A percentile compares a stretch with the other conserved stretches of the same genome.
Conservation (phyloP, 2,113 vertebrate genomes). For the Cygnus atratus region DNA sequence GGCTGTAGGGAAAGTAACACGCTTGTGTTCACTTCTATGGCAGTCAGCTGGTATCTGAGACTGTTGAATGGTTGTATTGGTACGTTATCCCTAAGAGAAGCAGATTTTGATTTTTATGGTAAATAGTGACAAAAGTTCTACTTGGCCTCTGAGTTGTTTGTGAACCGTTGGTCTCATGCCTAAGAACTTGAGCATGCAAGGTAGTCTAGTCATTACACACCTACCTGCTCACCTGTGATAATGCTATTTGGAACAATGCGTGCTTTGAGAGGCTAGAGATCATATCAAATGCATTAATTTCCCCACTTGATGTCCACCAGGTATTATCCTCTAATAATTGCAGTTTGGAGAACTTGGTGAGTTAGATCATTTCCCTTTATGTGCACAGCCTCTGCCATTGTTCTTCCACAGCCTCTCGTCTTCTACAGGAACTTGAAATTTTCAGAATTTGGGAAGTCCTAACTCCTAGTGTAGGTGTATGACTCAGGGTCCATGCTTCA, state of each 20-base stretch:
- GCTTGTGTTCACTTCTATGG: not conserved
- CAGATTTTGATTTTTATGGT: fast-evolving
- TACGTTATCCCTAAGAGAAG: not conserved
- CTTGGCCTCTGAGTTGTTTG: not conserved
- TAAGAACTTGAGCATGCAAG: not conserved
- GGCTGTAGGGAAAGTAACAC: not conserved
- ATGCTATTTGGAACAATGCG: not conserved
- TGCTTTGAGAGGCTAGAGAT: not conserved
- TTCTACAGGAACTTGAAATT: not conserved
- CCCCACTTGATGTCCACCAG: not conserved
- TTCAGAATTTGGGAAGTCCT: not conserved
- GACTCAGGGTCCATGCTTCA: not conserved
- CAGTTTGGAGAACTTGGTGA: not conserved
- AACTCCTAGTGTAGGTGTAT: not conserved
- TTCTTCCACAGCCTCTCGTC: not conserved
- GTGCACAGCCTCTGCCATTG: not conserved
- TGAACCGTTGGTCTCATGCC: not conserved
- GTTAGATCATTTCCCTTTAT: not conserved
- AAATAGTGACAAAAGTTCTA: not conserved
- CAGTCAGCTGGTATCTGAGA: not conserved
- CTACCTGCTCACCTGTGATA: not conserved
- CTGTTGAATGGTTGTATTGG: not conserved
- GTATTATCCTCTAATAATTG: not conserved
- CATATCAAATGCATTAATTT: not conserved
- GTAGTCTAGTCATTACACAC: not conserved